phyloP scores from a whole-genome alignment of 2,888 invertebrate genomes.

The Drosophila ustulata region DNA sequence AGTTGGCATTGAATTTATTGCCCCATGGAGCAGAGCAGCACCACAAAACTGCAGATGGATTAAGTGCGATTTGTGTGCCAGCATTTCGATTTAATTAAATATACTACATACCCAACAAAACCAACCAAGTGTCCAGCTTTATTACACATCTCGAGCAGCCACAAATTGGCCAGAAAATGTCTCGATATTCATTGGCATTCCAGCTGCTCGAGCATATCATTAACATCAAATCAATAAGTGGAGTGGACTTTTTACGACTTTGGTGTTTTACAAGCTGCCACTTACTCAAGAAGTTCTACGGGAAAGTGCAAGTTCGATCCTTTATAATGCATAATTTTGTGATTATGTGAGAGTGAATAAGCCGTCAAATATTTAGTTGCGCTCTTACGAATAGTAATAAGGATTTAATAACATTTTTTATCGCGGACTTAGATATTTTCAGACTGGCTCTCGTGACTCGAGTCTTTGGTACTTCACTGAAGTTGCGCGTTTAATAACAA shows the following conservation, averaged over 20 bases:
- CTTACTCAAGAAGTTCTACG: background rate
- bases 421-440: background rate
- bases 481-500: constrained; percentile 48
- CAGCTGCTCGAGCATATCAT: constrained; percentile 1
- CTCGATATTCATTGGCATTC: constrained; percentile 6
- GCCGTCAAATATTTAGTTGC: background rate
- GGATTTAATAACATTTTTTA: background rate
- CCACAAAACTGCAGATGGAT: constrained; percentile 70
- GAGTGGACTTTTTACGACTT: background rate
- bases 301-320: background rate
- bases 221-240: constrained; percentile 2
- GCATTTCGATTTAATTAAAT: constrained; percentile 69
- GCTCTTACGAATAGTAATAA: background rate
- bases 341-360: background rate
- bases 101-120: constrained; percentile 15
- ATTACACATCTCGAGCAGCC: background rate
- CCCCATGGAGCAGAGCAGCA: constrained; percentile 50
- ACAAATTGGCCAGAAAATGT: constrained; percentile 19
- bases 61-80: constrained; percentile 56
- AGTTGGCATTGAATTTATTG: constrained; percentile 72
- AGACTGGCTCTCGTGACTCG: background rate
- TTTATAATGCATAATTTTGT: background rate
- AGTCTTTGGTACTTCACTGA: constrained; percentile 1
- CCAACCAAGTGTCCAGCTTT: constrained; percentile 1
- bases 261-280: background rate